A percentile compares a stretch with the other conserved stretches of the same genome.
Evolutionary conservation across 2,113 vertebrate species (phyloP).

Genomic region (Campylomormyrus numenius): DNA sequence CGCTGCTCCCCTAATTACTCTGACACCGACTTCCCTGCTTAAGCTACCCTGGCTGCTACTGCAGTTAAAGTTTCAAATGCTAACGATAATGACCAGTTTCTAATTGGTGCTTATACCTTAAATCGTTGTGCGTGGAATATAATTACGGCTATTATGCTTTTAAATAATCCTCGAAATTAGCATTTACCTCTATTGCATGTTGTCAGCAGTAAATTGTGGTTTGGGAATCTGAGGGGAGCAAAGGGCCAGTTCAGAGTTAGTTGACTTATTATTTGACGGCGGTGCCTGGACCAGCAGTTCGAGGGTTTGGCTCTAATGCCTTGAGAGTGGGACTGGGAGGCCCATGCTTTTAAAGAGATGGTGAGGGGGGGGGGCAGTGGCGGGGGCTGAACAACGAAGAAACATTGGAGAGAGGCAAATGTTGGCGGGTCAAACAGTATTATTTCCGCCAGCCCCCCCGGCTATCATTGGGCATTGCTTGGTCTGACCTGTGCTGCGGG

Average conservation of each 20-base stretch:
- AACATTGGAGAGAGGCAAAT: neutral
- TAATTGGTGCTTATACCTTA: constrained; percentile 76
- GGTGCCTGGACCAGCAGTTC: neutral
- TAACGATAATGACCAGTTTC: constrained; percentile 75
- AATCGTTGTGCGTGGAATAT: constrained; percentile 65
- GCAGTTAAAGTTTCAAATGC: constrained; percentile 66
- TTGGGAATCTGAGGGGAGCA: neutral
- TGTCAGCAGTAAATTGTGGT: neutral
- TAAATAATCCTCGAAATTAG: constrained; percentile 70
- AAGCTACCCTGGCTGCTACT: constrained; percentile 64
- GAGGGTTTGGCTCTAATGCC: neutral
- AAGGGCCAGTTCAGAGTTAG: neutral
- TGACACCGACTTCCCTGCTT: constrained; percentile 51
- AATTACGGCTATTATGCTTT: constrained; percentile 70
- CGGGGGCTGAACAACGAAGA: neutral
- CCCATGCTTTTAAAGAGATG: constrained; percentile 26
- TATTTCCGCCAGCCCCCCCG: neutral
- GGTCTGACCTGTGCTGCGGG: neutral
- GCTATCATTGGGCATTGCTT: neutral
- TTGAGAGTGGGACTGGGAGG: constrained; percentile 41
- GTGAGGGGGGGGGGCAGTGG: neutral
- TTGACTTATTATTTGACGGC: neutral
- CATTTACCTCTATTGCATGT: constrained; percentile 28
- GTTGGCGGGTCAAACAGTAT: neutral
- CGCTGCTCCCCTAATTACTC: constrained; percentile 61